Evolutionary conservation across 2,888 invertebrate genomes (phyloP).

Genomic region (Torymus texanus): DNA sequence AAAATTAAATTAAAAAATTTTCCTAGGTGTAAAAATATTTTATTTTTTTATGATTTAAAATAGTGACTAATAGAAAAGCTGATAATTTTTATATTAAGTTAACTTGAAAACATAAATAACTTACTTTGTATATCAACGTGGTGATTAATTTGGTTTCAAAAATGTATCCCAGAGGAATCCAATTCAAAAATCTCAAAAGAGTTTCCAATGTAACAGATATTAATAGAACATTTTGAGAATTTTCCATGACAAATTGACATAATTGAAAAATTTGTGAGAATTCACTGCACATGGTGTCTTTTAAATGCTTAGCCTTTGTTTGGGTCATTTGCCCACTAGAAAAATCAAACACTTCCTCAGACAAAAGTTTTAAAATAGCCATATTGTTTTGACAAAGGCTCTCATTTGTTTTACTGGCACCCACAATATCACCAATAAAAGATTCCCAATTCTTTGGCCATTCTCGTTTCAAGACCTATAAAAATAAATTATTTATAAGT

Average conservation of each 20-base stretch:
- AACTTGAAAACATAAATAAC: conserved; percentile 13
- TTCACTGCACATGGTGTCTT: conserved; percentile 99
- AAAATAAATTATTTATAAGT: conserved; percentile 26
- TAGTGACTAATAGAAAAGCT: too few species aligned
- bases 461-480: conserved; percentile 94
- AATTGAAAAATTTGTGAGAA: conserved; percentile 99
- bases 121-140: conserved; percentile 90
- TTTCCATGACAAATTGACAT: conserved; percentile 98
- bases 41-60: too few species aligned
- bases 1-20: neutral
- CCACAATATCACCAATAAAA: conserved; percentile 99
- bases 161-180: conserved; percentile 99
- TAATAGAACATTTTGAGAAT: conserved; percentile 96
- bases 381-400: conserved; percentile 99
- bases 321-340: conserved; percentile 98
- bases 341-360: conserved; percentile 99
- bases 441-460: conserved; percentile 99
- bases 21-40: neutral
- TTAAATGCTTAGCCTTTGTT: conserved; percentile 98
- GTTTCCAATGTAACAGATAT: conserved; percentile 98
- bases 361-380: conserved; percentile 96
- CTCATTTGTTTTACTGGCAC: conserved; percentile 98
- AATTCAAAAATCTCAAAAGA: conserved; percentile 95
- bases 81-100: neutral
- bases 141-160: conserved; percentile 98